Conservation (phyloP, 53 echinoderm and acorn worm species). For the Echinarachnius parma region DNA sequence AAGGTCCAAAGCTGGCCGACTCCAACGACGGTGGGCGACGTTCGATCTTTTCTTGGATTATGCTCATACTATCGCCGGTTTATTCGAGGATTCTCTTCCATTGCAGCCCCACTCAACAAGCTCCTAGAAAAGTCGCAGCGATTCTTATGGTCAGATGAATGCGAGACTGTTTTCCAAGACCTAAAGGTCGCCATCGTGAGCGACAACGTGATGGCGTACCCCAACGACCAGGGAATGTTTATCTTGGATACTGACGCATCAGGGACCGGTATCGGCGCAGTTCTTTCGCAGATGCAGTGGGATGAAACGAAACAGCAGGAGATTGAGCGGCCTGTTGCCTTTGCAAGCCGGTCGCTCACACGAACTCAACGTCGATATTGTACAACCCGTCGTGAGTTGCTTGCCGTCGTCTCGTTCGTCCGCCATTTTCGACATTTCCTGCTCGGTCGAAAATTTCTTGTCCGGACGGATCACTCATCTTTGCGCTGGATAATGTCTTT, state of each 20-base stretch:
- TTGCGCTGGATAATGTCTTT: slow-evolving; percentile 48
- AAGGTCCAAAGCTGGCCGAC: slow-evolving; percentile 60
- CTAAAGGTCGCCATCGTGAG: no score
- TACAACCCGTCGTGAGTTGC: slow-evolving; percentile 55
- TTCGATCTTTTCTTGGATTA: slow-evolving; percentile 36
- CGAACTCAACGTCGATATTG: slow-evolving; percentile 53
- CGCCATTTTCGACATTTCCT: slow-evolving; percentile 60
- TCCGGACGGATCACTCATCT: slow-evolving; percentile 46
- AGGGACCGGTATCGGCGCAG: slow-evolving; percentile 48
- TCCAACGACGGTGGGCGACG: slow-evolving; percentile 25
- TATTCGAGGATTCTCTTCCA: slow-evolving; percentile 22
- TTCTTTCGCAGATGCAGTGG: slow-evolving; percentile 58
- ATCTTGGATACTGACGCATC: no score
- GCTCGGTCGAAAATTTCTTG: slow-evolving; percentile 53
- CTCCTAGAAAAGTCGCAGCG: slow-evolving; percentile 33
- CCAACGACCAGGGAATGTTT: no score
- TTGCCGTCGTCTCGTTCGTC: slow-evolving; percentile 48
- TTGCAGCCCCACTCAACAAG: slow-evolving; percentile 23
- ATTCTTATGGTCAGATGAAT: no score
- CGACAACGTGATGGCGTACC: no score
- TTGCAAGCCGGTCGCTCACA: slow-evolving; percentile 53
- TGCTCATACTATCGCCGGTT: slow-evolving; percentile 48
- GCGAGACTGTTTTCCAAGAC: no score
- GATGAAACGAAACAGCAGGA: slow-evolving; percentile 38
- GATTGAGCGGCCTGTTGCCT: slow-evolving; percentile 61